These are phyloP conservation scores for Lacanobia oleracea DNA, from an alignment of 2,888 invertebrate species.

Conservation along the genomic window DNA sequence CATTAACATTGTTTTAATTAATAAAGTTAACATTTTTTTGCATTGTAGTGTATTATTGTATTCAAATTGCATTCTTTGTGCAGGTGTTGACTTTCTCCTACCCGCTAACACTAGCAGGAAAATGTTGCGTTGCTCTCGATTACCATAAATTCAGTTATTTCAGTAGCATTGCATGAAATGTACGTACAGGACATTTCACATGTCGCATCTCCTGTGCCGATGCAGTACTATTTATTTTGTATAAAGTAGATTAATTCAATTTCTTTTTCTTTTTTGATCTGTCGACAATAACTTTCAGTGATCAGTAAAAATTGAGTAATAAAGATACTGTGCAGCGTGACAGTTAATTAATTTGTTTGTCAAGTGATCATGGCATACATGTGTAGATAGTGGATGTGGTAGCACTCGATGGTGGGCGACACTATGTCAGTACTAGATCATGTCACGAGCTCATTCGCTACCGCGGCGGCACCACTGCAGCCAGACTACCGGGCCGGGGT, in stretches of 20 bases:
- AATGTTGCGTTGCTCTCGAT: constrained; percentile 89
- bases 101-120: constrained; percentile 90
- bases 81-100: constrained; percentile 90
- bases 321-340: constrained; percentile 68
- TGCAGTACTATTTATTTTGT: constrained; percentile 71
- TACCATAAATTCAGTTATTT: constrained; percentile 78
- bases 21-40: constrained; percentile 85
- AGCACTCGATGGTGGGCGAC: constrained; percentile 76
- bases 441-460: constrained; percentile 57
- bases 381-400: constrained; percentile 87
- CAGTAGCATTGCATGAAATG: constrained; percentile 84
- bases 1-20: constrained; percentile 86
- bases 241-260: constrained; percentile 64
- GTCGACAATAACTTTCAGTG: constrained; percentile 62
- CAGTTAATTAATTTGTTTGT: constrained; percentile 86
- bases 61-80: constrained; percentile 89
- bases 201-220: constrained; percentile 80
- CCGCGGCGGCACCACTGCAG: constrained; percentile 70
- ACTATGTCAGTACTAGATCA: constrained; percentile 58
- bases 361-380: constrained; percentile 79
- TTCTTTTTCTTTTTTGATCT: constrained; percentile 64
- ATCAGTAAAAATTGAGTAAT: constrained; percentile 61
- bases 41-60: constrained; percentile 89
- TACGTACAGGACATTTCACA: constrained; percentile 81
- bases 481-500: constrained; percentile 64